Evolutionary conservation across 2,113 vertebrate species (phyloP).

Genomic region (Barbus barbus): DNA sequence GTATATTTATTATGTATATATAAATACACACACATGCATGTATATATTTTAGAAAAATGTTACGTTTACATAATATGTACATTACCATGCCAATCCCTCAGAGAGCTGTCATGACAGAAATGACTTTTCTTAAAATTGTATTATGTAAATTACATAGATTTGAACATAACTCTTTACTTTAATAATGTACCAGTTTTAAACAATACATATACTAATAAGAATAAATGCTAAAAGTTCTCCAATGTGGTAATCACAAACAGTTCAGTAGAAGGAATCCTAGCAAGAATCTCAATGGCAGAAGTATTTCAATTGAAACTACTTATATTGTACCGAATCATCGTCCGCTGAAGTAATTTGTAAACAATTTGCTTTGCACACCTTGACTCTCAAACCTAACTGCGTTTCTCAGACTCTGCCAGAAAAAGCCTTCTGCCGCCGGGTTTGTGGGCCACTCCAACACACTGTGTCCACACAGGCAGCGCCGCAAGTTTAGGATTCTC

Average conservation of each 20-base stretch:
- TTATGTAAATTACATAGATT: no score
- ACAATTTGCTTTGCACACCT: conserved; percentile 47
- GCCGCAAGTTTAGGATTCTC: conserved; percentile 68
- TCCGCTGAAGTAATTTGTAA: conserved; percentile 49
- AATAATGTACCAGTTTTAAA: no score
- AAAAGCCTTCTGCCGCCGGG: conserved; percentile 63
- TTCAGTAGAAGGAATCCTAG: neutral
- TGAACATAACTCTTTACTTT: no score
- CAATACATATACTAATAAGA: neutral
- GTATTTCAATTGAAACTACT: neutral
- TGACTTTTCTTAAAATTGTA: no score
- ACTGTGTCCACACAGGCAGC: conserved; percentile 70
- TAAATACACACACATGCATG: no score
- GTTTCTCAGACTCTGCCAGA: conserved; percentile 67
- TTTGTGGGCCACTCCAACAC: conserved; percentile 76
- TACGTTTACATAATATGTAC: no score
- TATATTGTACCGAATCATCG: neutral
- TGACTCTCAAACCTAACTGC: conserved; percentile 54
- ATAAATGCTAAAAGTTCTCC: neutral
- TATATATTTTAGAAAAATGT: no score
- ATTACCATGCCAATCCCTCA: no score
- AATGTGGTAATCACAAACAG: neutral
- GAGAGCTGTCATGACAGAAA: no score
- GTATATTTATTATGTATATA: no score
- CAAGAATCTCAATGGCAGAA: neutral